Evolutionary conservation across 64 coral and sea anemone genomes (phyloP).

Genomic region (Exaiptasia diaphana): DNA sequence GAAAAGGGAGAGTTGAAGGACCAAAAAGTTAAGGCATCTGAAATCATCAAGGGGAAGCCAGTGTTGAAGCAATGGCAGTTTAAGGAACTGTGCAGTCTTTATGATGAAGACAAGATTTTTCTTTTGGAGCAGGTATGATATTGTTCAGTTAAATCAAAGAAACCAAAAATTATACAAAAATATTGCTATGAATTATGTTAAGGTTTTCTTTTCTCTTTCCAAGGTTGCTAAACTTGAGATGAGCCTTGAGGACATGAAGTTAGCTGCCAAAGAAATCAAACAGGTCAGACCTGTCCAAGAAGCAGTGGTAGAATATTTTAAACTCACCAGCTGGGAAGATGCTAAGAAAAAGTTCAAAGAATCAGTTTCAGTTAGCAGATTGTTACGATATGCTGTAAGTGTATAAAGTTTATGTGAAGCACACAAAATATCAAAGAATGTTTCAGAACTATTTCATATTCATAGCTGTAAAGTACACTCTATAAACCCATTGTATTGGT

Average conservation of each 20-base stretch:
- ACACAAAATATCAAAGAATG: background rate
- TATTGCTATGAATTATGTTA: too few relatives aligned
- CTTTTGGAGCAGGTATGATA: slow-evolving; percentile 15
- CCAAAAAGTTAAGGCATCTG: slow-evolving; percentile 18
- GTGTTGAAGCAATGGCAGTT: slow-evolving; percentile 25
- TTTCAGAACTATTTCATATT: background rate
- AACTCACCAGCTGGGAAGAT: background rate
- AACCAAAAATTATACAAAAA: too few relatives aligned
- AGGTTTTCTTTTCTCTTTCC: too few relatives aligned
- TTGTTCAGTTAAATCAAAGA: too few relatives aligned
- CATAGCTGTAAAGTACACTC: background rate
- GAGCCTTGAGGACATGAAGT: background rate
- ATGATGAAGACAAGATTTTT: background rate
- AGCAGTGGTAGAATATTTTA: slow-evolving; percentile 10
- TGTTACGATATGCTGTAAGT: slow-evolving; percentile 10
- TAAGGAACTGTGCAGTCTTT: background rate
- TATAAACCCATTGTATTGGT: too few relatives aligned
- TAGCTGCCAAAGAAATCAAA: slow-evolving; percentile 6
- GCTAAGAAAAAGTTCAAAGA: background rate
- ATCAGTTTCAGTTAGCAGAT: background rate
- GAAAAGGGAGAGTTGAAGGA: slow-evolving; percentile 16
- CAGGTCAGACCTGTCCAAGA: slow-evolving; percentile 8
- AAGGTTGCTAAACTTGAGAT: slow-evolving; percentile 3
- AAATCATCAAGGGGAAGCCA: slow-evolving; percentile 36
- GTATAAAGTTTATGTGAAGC: background rate